Percentiles rank a stretch among this genome's conserved stretches.
Conservation (phyloP, 2,797 vertebrate species). For the Margarornis squamiger region DNA sequence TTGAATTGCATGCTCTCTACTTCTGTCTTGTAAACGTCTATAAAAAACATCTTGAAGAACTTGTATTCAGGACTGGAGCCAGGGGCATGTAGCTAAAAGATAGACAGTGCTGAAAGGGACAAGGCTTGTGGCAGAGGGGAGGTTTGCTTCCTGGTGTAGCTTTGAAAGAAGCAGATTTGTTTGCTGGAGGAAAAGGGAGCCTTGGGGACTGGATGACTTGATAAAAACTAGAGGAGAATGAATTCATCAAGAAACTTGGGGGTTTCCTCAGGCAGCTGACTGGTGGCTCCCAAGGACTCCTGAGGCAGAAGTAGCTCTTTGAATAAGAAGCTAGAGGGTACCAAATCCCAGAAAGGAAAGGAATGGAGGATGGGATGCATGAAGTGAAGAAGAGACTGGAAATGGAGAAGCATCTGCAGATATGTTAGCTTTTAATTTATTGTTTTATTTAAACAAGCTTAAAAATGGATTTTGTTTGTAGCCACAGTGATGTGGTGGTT, state of each 20-base stretch:
- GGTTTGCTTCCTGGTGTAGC: not conserved
- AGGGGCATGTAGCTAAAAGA: not conserved
- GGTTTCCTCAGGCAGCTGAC: not conserved
- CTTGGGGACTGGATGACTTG: not conserved
- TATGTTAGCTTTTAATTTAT: not conserved
- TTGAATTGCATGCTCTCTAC: not conserved
- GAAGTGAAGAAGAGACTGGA: not conserved
- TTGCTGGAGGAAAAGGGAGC: not conserved
- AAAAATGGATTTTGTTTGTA: not conserved
- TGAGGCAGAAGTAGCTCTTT: not conserved
- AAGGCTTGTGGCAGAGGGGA: not conserved
- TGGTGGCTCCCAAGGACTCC: not conserved
- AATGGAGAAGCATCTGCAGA: not conserved
- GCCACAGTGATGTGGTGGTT: not conserved
- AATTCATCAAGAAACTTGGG: not conserved
- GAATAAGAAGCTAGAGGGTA: not conserved
- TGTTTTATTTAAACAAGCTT: not conserved
- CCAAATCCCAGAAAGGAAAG: not conserved
- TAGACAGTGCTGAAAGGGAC: not conserved
- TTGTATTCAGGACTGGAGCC: not conserved
- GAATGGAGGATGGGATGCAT: not conserved
- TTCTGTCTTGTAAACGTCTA: not conserved
- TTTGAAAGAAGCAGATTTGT: not conserved
- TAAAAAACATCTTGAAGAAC: not conserved
- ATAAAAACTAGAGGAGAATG: not conserved